phyloP scores from a whole-genome alignment of 2,113 vertebrate genomes.

The Melanocharis versteri region DNA sequence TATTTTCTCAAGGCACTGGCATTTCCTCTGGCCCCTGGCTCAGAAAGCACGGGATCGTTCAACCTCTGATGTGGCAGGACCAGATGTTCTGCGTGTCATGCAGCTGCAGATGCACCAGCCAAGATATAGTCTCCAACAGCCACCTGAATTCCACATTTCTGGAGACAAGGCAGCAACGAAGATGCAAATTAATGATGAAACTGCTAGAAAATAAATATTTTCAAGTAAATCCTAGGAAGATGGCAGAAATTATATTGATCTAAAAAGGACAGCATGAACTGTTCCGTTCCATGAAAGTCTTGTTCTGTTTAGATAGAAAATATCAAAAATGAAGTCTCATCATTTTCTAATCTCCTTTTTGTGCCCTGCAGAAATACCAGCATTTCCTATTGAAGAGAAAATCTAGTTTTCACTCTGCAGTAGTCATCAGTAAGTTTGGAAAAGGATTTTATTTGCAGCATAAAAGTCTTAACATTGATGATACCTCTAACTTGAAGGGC shows the following conservation, averaged over 20 bases:
- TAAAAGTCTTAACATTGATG: background rate
- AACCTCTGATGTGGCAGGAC: background rate
- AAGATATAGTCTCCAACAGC: background rate
- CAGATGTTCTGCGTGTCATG: fast-evolving
- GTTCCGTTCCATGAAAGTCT: background rate
- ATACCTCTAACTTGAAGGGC: background rate
- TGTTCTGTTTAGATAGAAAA: background rate
- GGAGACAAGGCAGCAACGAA: background rate
- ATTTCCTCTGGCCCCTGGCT: background rate
- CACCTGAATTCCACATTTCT: background rate
- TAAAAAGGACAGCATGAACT: background rate
- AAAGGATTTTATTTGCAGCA: background rate
- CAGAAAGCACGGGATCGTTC: background rate
- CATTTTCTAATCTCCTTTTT: background rate
- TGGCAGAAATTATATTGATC: background rate
- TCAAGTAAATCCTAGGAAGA: background rate
- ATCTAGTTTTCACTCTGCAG: background rate
- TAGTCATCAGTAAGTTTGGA: background rate
- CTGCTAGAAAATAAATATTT: background rate
- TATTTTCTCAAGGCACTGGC: background rate
- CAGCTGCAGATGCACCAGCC: background rate
- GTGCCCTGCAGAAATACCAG: background rate
- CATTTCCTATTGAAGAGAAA: background rate
- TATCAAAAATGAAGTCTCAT: background rate
- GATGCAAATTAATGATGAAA: background rate